A percentile compares a stretch with the other conserved stretches of the same genome.
Conservation (phyloP, 2,797 vertebrate genomes). For the Alcedo atthis region DNA sequence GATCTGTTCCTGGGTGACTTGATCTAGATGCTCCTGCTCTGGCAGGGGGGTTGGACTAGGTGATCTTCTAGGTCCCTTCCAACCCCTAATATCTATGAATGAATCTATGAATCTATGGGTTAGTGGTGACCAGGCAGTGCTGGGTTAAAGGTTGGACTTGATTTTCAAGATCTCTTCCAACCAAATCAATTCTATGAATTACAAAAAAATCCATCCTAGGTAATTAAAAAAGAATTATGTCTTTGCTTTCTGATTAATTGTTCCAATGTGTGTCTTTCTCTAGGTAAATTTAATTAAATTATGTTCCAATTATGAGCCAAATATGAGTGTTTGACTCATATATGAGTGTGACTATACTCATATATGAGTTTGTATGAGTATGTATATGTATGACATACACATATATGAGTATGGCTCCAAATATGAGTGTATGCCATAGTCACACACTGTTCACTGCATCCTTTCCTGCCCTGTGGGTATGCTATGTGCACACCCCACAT, state of each 20-base stretch:
- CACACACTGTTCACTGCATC: accelerated
- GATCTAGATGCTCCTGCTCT: too few relatives aligned
- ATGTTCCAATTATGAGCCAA: background rate
- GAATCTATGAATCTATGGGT: too few relatives aligned
- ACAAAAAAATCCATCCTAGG: background rate
- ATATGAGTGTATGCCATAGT: too few relatives aligned
- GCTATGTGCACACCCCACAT: accelerated
- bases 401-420: too few relatives aligned
- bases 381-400: too few relatives aligned
- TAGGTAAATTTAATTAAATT: background rate
- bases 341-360: too few relatives aligned
- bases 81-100: too few relatives aligned
- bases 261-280: background rate
- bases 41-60: too few relatives aligned
- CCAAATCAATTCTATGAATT: background rate
- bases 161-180: background rate
- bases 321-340: too few relatives aligned
- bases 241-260: background rate
- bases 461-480: accelerated
- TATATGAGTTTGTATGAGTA: too few relatives aligned
- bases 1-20: too few relatives aligned
- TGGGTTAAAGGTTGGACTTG: background rate
- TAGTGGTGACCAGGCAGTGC: background rate
- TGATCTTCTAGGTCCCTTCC: too few relatives aligned
- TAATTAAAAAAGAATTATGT: background rate